These are phyloP conservation scores for Columba livia DNA, from an alignment of 2,113 vertebrate species.

Conservation along the genomic window DNA sequence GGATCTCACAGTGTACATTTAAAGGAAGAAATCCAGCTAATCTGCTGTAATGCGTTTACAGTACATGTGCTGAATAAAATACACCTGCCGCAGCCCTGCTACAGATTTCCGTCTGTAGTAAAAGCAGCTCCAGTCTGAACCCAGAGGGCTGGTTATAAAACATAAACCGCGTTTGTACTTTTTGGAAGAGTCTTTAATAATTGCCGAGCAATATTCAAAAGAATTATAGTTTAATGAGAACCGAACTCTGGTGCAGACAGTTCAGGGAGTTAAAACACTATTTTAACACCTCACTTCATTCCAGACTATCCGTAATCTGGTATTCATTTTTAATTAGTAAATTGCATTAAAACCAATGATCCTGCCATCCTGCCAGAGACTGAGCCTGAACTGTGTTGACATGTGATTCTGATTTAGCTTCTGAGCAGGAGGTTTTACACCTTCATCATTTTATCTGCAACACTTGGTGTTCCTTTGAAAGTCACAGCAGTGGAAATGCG, in stretches of 20 bases:
- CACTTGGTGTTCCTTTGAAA: not conserved
- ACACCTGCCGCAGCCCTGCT: not conserved
- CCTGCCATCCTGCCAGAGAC: not conserved
- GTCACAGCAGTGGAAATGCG: not conserved
- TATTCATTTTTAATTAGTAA: conserved; percentile 56
- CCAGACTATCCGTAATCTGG: conserved; percentile 34
- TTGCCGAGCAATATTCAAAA: not conserved
- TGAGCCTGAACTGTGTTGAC: conserved; percentile 25
- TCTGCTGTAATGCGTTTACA: conserved; percentile 42
- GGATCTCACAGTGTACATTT: conserved; percentile 31
- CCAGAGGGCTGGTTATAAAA: not conserved
- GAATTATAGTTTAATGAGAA: not conserved
- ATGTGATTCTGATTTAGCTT: conserved; percentile 48
- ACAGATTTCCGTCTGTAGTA: not conserved
- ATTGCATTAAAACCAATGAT: conserved; percentile 65
- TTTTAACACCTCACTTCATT: conserved; percentile 3
- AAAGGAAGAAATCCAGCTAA: conserved; percentile 58
- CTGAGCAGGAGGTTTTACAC: conserved; percentile 26
- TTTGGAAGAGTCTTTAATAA: not conserved
- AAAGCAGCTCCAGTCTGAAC: not conserved
- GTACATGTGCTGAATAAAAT: not conserved
- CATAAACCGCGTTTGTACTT: accelerated
- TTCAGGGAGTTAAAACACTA: not conserved
- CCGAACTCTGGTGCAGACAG: not conserved
- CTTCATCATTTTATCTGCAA: conserved; percentile 3